These are phyloP conservation scores for Pelvicachromis taeniatus DNA, from an alignment of 2,113 vertebrate genomes.

Conservation along the genomic window DNA sequence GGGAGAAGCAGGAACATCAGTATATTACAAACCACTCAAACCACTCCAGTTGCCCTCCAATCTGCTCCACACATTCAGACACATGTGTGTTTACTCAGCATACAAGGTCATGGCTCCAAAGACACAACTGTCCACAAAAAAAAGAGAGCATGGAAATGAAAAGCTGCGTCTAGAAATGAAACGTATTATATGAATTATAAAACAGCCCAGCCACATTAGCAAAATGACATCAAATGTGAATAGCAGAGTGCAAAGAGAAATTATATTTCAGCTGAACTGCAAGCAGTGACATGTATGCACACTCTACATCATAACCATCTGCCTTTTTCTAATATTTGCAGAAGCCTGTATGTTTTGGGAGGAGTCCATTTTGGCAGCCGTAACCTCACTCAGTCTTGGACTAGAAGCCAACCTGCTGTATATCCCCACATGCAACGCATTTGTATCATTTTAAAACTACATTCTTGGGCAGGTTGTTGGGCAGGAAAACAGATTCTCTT, in stretches of 20 bases:
- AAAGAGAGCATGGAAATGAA: not conserved
- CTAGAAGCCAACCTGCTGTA: not conserved
- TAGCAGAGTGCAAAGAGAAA: not conserved
- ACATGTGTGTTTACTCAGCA: slow-evolving; percentile 4
- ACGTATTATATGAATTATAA: not conserved
- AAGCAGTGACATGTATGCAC: not conserved
- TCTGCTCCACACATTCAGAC: not conserved
- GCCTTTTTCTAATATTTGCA: slow-evolving; percentile 16
- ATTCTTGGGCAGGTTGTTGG: slow-evolving; percentile 40
- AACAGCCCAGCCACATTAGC: not conserved
- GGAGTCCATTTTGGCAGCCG: slow-evolving; percentile 22
- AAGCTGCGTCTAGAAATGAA: not conserved
- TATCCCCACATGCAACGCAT: slow-evolving; percentile 9
- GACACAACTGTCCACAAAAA: not conserved
- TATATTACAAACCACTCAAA: slow-evolving; percentile 22
- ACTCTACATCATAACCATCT: not conserved
- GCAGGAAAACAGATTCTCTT: slow-evolving; percentile 38
- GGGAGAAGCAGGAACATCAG: slow-evolving; percentile 12
- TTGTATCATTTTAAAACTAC: slow-evolving; percentile 50
- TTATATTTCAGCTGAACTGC: not conserved
- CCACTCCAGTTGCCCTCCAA: not conserved
- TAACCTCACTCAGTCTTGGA: not conserved
- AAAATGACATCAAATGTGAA: not conserved
- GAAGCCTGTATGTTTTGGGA: slow-evolving; percentile 14
- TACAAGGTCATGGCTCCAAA: slow-evolving; percentile 17